Conservation (phyloP, 2,113 vertebrate genomes). For the Hyperopisus bebe region DNA sequence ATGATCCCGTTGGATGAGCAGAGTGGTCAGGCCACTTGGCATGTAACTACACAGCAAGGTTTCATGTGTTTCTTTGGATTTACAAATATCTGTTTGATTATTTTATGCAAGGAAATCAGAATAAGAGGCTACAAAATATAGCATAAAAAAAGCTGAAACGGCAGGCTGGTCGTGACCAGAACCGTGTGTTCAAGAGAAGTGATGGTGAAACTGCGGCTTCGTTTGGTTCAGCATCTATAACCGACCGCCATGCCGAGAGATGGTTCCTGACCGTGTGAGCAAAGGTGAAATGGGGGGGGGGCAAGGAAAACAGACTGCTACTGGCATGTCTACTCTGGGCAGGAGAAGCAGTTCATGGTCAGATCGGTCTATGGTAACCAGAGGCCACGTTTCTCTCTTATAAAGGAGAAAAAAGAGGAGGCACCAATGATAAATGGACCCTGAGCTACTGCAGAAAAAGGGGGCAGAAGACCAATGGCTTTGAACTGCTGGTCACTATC, state of each 20-base stretch:
- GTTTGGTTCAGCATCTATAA: not conserved
- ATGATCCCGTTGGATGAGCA: not conserved
- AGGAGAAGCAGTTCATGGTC: slow-evolving; percentile 50
- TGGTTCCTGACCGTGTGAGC: not conserved
- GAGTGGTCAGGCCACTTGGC: not conserved
- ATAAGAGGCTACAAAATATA: not conserved
- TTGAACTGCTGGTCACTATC: slow-evolving; percentile 53
- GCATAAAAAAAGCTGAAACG: not conserved
- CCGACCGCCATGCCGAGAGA: not conserved
- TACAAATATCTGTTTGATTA: not conserved
- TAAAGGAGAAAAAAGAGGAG: slow-evolving; percentile 19
- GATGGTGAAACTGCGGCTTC: not conserved
- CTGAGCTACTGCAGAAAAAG: slow-evolving; percentile 43
- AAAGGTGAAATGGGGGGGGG: slow-evolving; percentile 4
- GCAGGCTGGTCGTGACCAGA: not conserved
- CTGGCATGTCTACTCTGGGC: slow-evolving; percentile 37
- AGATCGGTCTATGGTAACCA: slow-evolving; percentile 50
- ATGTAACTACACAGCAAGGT: not conserved
- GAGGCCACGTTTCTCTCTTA: slow-evolving; percentile 36
- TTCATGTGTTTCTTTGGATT: not conserved
- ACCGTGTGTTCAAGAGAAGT: too few relatives aligned
- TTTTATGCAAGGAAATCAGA: not conserved
- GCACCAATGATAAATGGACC: slow-evolving; percentile 47
- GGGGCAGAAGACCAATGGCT: slow-evolving; percentile 33
- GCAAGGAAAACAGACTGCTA: slow-evolving; percentile 53